phyloP scores from a whole-genome alignment of 2,888 invertebrate genomes.

The Drosophila stalkeri region DNA sequence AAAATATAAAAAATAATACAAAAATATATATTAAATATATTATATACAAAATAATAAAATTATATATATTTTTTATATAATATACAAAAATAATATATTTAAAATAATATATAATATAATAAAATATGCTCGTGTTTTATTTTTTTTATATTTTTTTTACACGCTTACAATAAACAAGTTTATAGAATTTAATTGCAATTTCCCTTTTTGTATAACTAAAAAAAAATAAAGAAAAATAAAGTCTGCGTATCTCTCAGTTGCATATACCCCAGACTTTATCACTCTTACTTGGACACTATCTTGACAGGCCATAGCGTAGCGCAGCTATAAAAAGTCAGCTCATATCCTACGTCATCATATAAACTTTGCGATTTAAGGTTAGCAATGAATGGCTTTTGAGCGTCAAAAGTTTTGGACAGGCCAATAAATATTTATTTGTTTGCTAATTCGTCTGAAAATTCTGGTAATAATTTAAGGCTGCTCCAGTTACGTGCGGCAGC shows the following conservation, averaged over 20 bases:
- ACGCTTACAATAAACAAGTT: no score
- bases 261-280: neutral
- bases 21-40: no score
- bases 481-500: slow-evolving; percentile 54
- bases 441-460: slow-evolving; percentile 59
- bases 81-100: no score
- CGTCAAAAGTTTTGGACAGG: slow-evolving; percentile 13
- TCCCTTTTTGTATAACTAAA: no score
- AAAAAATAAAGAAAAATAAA: no score
- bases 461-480: slow-evolving; percentile 50
- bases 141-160: no score
- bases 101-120: no score
- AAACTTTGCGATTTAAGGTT: neutral
- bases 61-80: no score
- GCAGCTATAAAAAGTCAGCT: neutral
- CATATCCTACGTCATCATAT: neutral
- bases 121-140: no score
- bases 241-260: neutral
- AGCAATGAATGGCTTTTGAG: neutral
- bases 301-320: neutral
- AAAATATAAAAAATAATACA: no score
- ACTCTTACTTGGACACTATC: neutral
- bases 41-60: no score
- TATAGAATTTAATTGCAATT: no score
- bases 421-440: slow-evolving; percentile 50